Conservation (phyloP, 2,888 invertebrate species). For the Platerodrilus igneus region DNA sequence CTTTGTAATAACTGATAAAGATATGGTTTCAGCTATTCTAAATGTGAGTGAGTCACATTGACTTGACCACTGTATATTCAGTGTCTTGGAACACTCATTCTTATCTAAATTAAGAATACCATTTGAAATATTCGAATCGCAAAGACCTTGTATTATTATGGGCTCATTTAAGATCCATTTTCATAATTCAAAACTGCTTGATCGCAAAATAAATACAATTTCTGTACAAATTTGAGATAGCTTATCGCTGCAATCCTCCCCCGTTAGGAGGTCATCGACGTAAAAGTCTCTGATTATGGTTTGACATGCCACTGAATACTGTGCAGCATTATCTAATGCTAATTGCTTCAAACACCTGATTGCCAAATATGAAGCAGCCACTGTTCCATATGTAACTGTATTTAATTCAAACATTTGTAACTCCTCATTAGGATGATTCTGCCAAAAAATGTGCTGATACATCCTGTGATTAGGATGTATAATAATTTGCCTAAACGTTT, state of each 20-base stretch:
- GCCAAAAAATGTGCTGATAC: slow-evolving; percentile 24
- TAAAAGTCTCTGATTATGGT: slow-evolving; percentile 20
- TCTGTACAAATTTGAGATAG: no score
- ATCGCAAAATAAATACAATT: slow-evolving; percentile 17
- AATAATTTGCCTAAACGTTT: slow-evolving; percentile 26
- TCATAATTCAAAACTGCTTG: slow-evolving; percentile 16
- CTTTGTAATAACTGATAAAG: no score
- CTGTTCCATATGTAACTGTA: slow-evolving; percentile 25
- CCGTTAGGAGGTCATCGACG: slow-evolving; percentile 22
- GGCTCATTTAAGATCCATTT: slow-evolving; percentile 22
- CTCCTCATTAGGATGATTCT: slow-evolving; percentile 10
- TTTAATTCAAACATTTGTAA: slow-evolving; percentile 22
- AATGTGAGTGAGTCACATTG: no score
- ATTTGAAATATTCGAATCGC: not conserved
- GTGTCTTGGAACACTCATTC: no score
- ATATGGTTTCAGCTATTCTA: no score
- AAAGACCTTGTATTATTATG: slow-evolving; percentile 9
- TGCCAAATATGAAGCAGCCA: slow-evolving; percentile 26
- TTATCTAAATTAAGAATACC: no score
- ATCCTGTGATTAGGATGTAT: slow-evolving; percentile 15
- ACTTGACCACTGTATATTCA: no score
- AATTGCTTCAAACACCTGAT: slow-evolving; percentile 19
- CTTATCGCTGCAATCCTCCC: slow-evolving; percentile 16
- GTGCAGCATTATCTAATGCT: slow-evolving; percentile 14
- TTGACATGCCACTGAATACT: slow-evolving; percentile 14